Base-by-base conservation (phyloP, 2,113 vertebrate genomes). In the Mesocricetus auratus region DNA sequence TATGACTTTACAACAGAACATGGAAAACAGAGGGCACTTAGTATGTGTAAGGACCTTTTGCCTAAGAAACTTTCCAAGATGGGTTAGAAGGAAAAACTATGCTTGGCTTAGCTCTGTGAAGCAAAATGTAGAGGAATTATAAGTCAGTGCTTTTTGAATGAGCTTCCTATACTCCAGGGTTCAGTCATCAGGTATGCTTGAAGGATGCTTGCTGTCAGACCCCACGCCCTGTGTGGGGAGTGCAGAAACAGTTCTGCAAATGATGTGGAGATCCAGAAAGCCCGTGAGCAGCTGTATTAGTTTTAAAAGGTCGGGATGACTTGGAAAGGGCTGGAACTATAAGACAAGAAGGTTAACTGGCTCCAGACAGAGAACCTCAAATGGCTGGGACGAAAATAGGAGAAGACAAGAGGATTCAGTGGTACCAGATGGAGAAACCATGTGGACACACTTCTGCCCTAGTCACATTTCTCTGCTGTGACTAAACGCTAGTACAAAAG, bases 81-180 rank as follows among this genome's bases (percentile, higher is more conserved):
- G n/a, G 1, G 16, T 31, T 74, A 47, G 42, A 62, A 85, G 47
- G 8, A 50, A 77, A 83, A 90, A 68, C 13, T 39, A 0, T 69
- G 50, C 21, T 58, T 74, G 47, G 39, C 82, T 83, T 90, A 36
- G 26, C 87, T 85, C 75, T 78, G 42, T 45, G 71, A 47, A 94
- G 12, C 39, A 79, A 79, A 78, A 53, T 31, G 9, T 15, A 79
- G 62, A 75, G 60, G 13, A 79, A 87, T 47, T 19, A 39, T 33
- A 69, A 64, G 19, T 58, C 36, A 83, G 79, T 82, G 39, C 47
- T 75, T 42, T 19, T 8, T 77, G 64, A 6, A 74, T 53, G 79
- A 74, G 58, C 9, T 90, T 8, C 13, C 5, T 78, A 3, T 2
- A 39, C 0, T 86, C 89, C 33, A 42, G 17, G 39, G 22, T 47